Base-by-base conservation (phyloP, 1,140 invertebrate genomes). In the Geopemphigus sp. region DNA sequence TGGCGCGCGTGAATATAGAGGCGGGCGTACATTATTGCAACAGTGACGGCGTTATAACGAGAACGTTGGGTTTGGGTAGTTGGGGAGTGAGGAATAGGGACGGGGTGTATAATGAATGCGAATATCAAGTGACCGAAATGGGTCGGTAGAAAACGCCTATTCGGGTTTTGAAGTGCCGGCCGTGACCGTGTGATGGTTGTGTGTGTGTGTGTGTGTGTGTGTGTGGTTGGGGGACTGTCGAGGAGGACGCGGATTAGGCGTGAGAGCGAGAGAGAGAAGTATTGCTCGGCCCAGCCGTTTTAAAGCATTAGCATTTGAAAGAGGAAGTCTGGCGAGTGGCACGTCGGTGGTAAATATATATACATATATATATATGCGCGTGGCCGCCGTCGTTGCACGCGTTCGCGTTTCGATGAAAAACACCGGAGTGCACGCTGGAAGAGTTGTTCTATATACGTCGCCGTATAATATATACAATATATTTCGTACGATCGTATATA, bases 221-320 rank as follows among this genome's bases (percentile, higher is more conserved):
- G n/a, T n/a, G n/a, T n/a, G n/a, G n/a, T n/a, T n/a, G n/a, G n/a
- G n/a, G n/a, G n/a, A n/a, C n/a, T n/a, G n/a, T n/a, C n/a, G n/a
- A n/a, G n/a, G n/a, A n/a, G n/a, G n/a, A n/a, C n/a, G n/a, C n/a
- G n/a, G n/a, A n/a, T n/a, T n/a, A n/a, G n/a, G n/a, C n/a, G n/a
- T n/a, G 4, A 11, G 32, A 17, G 64, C 1, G 22, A 39, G 39
- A 1, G 64, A 68, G 64, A 68, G n/a, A 39, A 39, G 32, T 39
- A 39, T 22, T 1, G 39, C 12, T 68, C 22, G n/a, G 64, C n/a
- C 64, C 11, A 22, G 66, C 39, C 50, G 70, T 73, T 73, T 73
- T 73, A 73, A 73, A 73, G 24, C 29, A 57, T 76, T 76, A 76
- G 72, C 72, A 76, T 76, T 57, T 76, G 53, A 76, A 76, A 76